Conservation (phyloP, 2,888 invertebrate genomes). For the Didymodactylos carnosus region DNA sequence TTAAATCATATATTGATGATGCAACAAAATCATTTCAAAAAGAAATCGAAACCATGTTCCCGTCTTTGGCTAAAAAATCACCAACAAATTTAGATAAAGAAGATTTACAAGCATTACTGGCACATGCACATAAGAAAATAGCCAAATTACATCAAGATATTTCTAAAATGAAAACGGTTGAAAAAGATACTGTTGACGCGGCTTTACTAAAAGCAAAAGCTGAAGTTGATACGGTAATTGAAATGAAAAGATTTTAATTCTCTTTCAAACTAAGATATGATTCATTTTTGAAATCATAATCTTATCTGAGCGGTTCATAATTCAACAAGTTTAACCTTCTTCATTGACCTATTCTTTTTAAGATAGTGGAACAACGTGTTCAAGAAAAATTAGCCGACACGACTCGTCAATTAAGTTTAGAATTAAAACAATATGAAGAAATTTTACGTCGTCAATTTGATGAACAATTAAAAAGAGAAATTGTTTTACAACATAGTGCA, state of each 20-base stretch:
- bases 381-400: not conserved
- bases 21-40: slow-evolving; percentile 1
- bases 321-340: no score
- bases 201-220: slow-evolving; percentile 13
- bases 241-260: no score
- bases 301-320: no score
- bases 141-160: slow-evolving; percentile 56
- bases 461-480: not conserved
- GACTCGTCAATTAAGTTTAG: not conserved
- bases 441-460: not conserved
- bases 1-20: not conserved
- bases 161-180: slow-evolving; percentile 45
- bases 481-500: not conserved
- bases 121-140: slow-evolving; percentile 57
- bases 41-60: not conserved
- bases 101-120: slow-evolving; percentile 55
- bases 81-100: slow-evolving; percentile 39
- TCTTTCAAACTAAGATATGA: no score
- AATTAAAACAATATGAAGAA: not conserved
- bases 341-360: no score
- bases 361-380: not conserved
- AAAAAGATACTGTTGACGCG: slow-evolving; percentile 20
- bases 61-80: not conserved
- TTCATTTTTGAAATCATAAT: no score
- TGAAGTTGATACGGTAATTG: slow-evolving; percentile 24